phyloP scores from a whole-genome alignment of 2,888 invertebrate species.

The Coenonympha arcania region DNA sequence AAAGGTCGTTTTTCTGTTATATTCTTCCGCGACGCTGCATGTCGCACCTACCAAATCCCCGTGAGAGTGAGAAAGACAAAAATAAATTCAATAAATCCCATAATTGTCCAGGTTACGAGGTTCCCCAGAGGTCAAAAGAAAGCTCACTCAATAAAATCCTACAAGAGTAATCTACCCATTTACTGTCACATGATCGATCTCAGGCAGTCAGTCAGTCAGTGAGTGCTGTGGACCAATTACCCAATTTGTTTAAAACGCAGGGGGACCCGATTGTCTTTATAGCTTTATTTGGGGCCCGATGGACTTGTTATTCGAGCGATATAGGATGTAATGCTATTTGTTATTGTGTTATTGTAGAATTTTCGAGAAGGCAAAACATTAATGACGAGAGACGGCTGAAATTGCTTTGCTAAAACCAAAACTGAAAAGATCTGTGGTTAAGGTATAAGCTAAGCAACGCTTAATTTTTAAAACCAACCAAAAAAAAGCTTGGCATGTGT shows the following conservation, averaged over 20 bases:
- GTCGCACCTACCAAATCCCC: too few species aligned
- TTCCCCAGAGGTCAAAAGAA: slow-evolving; percentile 3
- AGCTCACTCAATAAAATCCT: neutral
- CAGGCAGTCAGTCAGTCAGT: neutral
- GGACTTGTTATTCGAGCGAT: neutral
- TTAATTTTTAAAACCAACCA: too few species aligned
- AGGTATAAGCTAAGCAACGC: too few species aligned
- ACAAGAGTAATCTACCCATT: slow-evolving; percentile 6
- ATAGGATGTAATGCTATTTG: neutral
- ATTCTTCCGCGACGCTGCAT: too few species aligned
- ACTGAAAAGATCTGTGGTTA: too few species aligned
- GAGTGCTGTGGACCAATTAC: slow-evolving; percentile 31
- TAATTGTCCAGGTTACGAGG: too few species aligned
- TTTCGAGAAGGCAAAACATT: neutral
- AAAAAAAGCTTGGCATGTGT: too few species aligned
- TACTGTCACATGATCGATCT: slow-evolving; percentile 15
- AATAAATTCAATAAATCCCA: too few species aligned
- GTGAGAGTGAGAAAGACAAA: too few species aligned
- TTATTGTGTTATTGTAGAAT: neutral
- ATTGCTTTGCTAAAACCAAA: too few species aligned
- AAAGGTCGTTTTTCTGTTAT: too few species aligned
- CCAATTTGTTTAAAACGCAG: slow-evolving; percentile 33
- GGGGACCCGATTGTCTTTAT: slow-evolving; percentile 33
- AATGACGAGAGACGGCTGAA: too few species aligned
- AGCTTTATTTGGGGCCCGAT: slow-evolving; percentile 29